Evolutionary conservation across 2,797 vertebrate genomes (phyloP), one percentile per base, ranked within the genome.

Genomic region (Phataginus tetradactyla): DNA sequence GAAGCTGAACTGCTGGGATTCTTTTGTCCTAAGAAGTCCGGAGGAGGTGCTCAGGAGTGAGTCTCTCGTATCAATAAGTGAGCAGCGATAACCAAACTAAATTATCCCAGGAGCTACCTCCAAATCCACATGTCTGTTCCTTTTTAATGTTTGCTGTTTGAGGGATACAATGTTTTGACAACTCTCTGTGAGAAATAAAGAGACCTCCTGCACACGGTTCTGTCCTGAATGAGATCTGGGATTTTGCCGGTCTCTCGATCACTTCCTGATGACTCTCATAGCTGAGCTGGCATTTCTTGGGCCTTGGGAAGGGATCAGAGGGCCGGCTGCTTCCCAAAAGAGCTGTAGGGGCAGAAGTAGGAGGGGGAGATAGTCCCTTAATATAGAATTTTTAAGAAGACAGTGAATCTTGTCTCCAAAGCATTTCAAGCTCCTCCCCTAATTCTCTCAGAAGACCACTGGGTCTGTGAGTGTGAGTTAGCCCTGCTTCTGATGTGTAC

Each of bases 201-300:
- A 97, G 87, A 96, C 71, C 91, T 74, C 66, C 90, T 84, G 80
- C 90, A 1, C 20, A 45, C 93, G 96, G 37, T 83, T 97, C 80
- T 1, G 0, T 49, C 81, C 90, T 77, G 92, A 78, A 97, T 78
- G 75, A 97, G 69, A 97, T 84, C 92, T 96, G 98, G 97, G 97
- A 93, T 61, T 45, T 64, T 86, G 97, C 96, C 98, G 98, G 94
- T 25, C 0, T 79, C 86, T 71, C 77, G 92, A 96, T 93, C 11
- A 0, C 93, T 97, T 96, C 97, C 97, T 81, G 93, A 97, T 96
- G 71, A 39, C 59, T 97, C 91, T 96, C 6, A 6, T 14, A 85
- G 71, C 97, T 98, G 95, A 98, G 51, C 1, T 87, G 93, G 93
- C 97, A 97, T 97, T 96, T 98, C 83, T 97, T 97, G 97, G 97